A percentile compares a stretch with the other conserved stretches of the same genome.
These are phyloP conservation scores for Crossocerus cetratus DNA, from an alignment of 2,888 invertebrate species.

Conservation along the genomic window DNA sequence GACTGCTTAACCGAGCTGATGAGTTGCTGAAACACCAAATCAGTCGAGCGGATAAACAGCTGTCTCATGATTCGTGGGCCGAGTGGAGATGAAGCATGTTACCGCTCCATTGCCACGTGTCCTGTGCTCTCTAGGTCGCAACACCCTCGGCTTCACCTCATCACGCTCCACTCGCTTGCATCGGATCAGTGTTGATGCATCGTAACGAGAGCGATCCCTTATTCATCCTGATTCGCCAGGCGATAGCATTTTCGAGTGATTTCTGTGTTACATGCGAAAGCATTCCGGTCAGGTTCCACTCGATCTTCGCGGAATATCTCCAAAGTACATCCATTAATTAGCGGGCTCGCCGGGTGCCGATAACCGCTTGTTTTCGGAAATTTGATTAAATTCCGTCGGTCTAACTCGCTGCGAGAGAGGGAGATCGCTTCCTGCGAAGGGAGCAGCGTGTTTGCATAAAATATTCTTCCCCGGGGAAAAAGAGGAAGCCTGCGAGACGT, in stretches of 20 bases:
- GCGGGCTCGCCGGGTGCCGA: conserved; percentile 12
- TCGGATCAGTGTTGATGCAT: too few relatives aligned
- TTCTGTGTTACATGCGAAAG: too few relatives aligned
- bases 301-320: neutral
- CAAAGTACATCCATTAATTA: conserved; percentile 41
- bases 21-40: conserved; percentile 54
- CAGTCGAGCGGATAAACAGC: conserved; percentile 24
- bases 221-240: too few relatives aligned
- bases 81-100: neutral
- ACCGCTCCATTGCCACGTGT: too few relatives aligned
- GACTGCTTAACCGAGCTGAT: conserved; percentile 41
- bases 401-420: conserved; percentile 24
- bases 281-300: too few relatives aligned
- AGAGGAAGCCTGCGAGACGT: conserved; percentile 47
- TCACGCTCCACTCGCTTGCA: too few relatives aligned
- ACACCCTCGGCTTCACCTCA: too few relatives aligned
- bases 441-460: conserved; percentile 63
- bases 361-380: conserved; percentile 51
- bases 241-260: too few relatives aligned
- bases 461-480: conserved; percentile 58
- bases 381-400: conserved; percentile 58
- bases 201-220: too few relatives aligned
- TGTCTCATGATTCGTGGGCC: neutral
- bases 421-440: conserved; percentile 52
- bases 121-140: too few relatives aligned